Base-by-base conservation (phyloP, 2,113 vertebrate genomes). In the Siniperca chuatsi region DNA sequence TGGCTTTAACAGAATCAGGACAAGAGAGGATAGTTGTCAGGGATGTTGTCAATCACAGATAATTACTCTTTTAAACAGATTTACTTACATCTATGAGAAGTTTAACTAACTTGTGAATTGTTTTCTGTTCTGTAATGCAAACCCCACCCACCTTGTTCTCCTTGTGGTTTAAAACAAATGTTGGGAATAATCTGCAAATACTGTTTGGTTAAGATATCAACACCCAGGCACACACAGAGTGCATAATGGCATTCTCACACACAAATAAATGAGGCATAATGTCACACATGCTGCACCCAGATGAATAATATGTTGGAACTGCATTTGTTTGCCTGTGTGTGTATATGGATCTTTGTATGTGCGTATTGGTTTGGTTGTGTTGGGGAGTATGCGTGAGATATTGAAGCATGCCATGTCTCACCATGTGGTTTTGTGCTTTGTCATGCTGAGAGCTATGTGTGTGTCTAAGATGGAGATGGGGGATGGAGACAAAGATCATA, bases 381-480 rank as follows among this genome's bases (percentile, higher is more conserved):
- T 50, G 60, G n/a, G 54, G 29, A 60, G n/a, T 62, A 6, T 82
- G 67, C 10, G 20, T 84, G 70, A 57, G 54, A 71, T 80, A 21
- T 46, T 61, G 40, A 66, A 46, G 61, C 65, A 55, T 66, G 67
- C 42, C 23, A 54, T 68, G 18, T 81, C 54, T 77, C 72, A 69
- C 86, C 79, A 68, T 90, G 83, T 72, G 77, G 62, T 75, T 77
- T 85, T 70, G 52, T 78, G 80, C 74, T 57, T 73, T 77, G 75
- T 87, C 90, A 75, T 52, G 73, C 75, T 82, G 66, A 16, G 79
- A 52, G 67, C 2, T 75, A 25, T 72, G 29, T 81, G 54, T 74
- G 23, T 40, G 8, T 79, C 9, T 21, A 3, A 21, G 60, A 81
- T 75, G 37, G 60, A 74, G 40, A 35, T 52, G 33, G 23, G 23